Conservation (phyloP, 1,140 invertebrate species). For the Diorhabda carinulata region DNA sequence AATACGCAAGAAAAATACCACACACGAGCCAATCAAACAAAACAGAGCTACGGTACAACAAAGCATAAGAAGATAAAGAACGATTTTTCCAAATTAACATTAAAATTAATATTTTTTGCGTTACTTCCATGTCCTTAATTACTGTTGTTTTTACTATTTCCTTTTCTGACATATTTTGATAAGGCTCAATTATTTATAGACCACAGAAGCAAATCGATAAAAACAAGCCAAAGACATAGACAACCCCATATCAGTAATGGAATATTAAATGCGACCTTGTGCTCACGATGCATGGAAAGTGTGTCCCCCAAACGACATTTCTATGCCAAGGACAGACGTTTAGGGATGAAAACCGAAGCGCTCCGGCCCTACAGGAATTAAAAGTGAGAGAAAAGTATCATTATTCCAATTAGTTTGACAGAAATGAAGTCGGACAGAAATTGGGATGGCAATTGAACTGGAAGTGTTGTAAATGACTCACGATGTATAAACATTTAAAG, state of each 20-base stretch:
- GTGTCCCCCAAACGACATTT: conserved; percentile 7
- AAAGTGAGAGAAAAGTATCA: conserved; percentile 10
- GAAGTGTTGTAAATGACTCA: neutral
- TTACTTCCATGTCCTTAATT: too few species aligned
- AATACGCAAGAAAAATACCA: too few species aligned
- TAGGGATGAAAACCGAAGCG: conserved; percentile 8
- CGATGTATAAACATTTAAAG: neutral
- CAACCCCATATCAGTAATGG: conserved; percentile 14
- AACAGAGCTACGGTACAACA: too few species aligned
- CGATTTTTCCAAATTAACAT: too few species aligned
- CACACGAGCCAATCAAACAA: too few species aligned
- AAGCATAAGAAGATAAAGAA: too few species aligned
- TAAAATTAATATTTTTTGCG: too few species aligned
- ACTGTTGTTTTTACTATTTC: too few species aligned
- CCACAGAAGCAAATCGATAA: conserved; percentile 6
- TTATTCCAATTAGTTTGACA: conserved; percentile 13
- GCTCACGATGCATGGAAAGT: conserved; percentile 16
- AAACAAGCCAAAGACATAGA: neutral
- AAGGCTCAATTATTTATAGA: neutral
- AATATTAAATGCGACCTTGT: conserved; percentile 11
- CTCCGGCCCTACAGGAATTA: conserved; percentile 1
- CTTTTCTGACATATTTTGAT: too few species aligned
- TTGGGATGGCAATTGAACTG: conserved; percentile 3
- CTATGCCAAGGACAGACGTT: conserved; percentile 16
- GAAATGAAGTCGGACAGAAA: conserved; percentile 8